phyloP scores from a whole-genome alignment of 2,113 vertebrate species.

The Chloroceryle aenea region DNA sequence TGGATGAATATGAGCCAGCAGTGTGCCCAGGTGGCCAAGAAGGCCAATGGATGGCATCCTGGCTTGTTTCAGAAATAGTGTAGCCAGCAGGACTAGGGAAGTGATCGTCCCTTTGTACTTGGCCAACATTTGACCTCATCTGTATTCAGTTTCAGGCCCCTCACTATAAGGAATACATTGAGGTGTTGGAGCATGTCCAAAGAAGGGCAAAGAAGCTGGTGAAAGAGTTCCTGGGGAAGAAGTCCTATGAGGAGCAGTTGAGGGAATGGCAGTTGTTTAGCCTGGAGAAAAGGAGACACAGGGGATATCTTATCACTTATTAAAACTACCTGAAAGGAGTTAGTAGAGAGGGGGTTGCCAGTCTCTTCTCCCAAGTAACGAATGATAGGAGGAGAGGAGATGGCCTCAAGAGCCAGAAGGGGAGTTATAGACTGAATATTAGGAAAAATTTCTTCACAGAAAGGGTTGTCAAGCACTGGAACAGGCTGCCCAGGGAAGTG shows the following conservation, averaged over 20 bases:
- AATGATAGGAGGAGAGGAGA: neutral
- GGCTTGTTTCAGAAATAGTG: neutral
- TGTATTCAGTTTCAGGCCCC: neutral
- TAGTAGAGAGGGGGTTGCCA: neutral
- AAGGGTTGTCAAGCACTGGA: too few species aligned
- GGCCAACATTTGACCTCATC: rapidly evolving
- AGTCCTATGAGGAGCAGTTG: neutral
- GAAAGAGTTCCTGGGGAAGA: neutral
- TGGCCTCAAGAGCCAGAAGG: neutral
- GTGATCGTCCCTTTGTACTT: neutral
- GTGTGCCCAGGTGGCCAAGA: neutral
- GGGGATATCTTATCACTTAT: neutral
- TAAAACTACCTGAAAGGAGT: neutral
- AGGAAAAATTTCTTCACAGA: too few species aligned
- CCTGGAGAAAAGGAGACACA: neutral
- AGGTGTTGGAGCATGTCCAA: neutral
- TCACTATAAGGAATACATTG: neutral
- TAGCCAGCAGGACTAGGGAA: neutral
- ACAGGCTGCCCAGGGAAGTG: neutral
- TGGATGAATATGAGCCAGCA: neutral
- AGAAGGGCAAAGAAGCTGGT: neutral
- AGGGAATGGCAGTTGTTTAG: neutral
- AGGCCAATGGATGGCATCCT: rapidly evolving
- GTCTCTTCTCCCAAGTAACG: neutral
- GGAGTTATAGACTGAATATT: neutral